Percentiles rank a stretch among this genome's conserved stretches.
Conservation (phyloP, 2,797 vertebrate species). For the Halcyon chelicuti region DNA sequence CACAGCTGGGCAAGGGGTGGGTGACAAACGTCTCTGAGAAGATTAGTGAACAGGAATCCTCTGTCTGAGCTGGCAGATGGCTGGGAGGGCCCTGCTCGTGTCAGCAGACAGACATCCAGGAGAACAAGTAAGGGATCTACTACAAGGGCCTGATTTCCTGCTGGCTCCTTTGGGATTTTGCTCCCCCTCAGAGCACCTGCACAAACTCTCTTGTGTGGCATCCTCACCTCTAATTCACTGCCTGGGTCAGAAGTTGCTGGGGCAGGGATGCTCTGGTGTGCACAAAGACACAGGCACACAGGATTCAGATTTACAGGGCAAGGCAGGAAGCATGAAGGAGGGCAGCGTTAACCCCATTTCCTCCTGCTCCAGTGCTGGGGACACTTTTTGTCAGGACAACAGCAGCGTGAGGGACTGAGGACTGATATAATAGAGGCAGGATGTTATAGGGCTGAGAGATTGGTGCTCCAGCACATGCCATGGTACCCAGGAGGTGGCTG, state of each 20-base stretch:
- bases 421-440: not conserved
- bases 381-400: not conserved
- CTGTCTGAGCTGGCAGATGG: conserved; percentile 28
- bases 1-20: not conserved
- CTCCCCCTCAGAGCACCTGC: not conserved
- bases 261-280: not conserved
- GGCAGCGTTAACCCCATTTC: fast-evolving
- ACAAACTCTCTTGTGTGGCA: fast-evolving
- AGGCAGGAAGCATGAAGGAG: not conserved
- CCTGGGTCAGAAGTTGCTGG: fast-evolving
- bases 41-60: not conserved
- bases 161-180: not conserved
- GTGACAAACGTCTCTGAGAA: not conserved
- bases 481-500: not conserved
- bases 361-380: not conserved
- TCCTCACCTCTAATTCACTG: not conserved
- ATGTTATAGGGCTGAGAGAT: not conserved
- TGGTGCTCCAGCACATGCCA: not conserved
- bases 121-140: not conserved
- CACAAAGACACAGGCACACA: not conserved
- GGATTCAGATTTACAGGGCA: not conserved
- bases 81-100: not conserved
- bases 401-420: not conserved
- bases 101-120: not conserved
- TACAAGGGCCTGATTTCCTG: not conserved